phyloP scores from a whole-genome alignment of 2,888 invertebrate species.

The Trissonchulus latispiculum region DNA sequence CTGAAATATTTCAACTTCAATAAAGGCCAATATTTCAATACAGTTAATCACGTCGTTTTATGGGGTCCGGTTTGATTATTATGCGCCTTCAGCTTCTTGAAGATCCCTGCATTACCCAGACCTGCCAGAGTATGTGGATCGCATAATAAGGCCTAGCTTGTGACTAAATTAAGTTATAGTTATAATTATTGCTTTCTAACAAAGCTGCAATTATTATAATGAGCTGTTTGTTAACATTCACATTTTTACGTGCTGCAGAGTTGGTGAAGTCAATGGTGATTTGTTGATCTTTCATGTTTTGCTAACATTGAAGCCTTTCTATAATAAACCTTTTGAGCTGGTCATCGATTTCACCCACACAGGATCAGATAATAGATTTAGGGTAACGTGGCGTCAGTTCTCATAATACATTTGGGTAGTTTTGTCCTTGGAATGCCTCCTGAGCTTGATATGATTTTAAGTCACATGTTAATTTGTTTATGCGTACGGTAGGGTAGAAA shows the following conservation, averaged over 20 bases:
- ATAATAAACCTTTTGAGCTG: conserved; percentile 87
- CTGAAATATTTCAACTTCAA: too few relatives aligned
- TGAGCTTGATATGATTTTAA: too few relatives aligned
- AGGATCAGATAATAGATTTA: conserved; percentile 84
- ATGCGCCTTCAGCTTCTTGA: too few relatives aligned
- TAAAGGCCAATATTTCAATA: too few relatives aligned
- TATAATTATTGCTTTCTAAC: conserved; percentile 14
- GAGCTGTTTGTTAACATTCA: neutral
- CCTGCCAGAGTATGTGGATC: conserved; percentile 22
- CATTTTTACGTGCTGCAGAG: conserved; percentile 54
- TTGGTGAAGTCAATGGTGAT: conserved; percentile 90
- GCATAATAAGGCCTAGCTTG: too few relatives aligned
- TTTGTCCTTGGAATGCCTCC: too few relatives aligned
- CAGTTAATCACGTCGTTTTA: too few relatives aligned
- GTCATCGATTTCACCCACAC: conserved; percentile 98
- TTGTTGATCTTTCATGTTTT: conserved; percentile 90
- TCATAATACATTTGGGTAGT: too few relatives aligned
- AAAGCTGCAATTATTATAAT: neutral
- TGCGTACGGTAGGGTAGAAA: too few relatives aligned
- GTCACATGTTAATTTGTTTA: too few relatives aligned
- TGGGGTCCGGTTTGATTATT: too few relatives aligned
- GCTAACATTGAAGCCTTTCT: conserved; percentile 83
- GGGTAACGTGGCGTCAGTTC: conserved; percentile 50
- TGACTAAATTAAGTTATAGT: neutral
- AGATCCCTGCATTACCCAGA: too few relatives aligned